phyloP scores from a whole-genome alignment of 2,888 invertebrate genomes.

The Caenorhabditis panamensis region DNA sequence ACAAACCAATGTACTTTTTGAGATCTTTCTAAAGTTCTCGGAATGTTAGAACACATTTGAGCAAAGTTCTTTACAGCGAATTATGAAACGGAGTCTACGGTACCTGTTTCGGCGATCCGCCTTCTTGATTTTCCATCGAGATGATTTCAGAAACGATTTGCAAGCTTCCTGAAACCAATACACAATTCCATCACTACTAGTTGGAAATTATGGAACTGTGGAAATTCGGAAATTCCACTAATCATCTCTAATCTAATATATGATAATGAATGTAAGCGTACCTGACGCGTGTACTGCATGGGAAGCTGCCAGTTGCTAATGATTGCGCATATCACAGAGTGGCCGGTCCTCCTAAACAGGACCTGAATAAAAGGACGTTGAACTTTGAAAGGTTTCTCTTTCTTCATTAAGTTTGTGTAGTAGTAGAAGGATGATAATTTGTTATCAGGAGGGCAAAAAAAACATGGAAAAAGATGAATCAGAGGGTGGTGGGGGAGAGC shows the following conservation, averaged over 20 bases:
- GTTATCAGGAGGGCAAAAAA: neutral
- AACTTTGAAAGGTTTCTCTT: conserved; percentile 34
- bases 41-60: neutral
- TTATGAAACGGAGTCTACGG: conserved; percentile 10
- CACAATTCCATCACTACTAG: neutral
- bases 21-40: no score
- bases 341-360: conserved; percentile 63
- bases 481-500: neutral
- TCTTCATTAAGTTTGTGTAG: conserved; percentile 3
- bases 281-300: conserved; percentile 66
- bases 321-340: conserved; percentile 59
- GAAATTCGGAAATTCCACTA: no score
- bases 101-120: conserved; percentile 62
- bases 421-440: neutral
- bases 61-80: no score
- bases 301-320: conserved; percentile 58
- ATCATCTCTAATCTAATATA: neutral
- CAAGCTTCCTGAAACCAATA: conserved; percentile 57
- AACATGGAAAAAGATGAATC: conserved; percentile 11
- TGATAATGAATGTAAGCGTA: conserved; percentile 21
- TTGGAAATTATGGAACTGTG: no score
- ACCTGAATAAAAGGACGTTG: conserved; percentile 34
- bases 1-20: no score
- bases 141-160: conserved; percentile 62
- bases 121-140: conserved; percentile 68